Base-by-base conservation (phyloP, 2,113 vertebrate genomes). In the Scophthalmus maximus region DNA sequence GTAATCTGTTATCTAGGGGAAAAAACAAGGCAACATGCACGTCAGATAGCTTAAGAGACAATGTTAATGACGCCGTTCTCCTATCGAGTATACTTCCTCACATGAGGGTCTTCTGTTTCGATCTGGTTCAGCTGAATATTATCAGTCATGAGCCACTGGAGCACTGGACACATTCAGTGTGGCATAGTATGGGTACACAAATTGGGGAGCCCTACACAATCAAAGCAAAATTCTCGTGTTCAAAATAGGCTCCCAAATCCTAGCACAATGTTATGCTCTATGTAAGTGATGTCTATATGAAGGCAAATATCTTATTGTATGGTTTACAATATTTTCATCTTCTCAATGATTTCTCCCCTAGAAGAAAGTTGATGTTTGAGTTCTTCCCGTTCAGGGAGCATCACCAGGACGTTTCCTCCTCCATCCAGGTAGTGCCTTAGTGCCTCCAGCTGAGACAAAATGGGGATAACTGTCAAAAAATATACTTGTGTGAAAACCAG, bases 361-460 rank as follows among this genome's bases (percentile, higher is more conserved):
- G 91, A 1, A 99, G 91, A 38, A 97, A 98, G 90, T 99, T 99
- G 76, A 99, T 97, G 66, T 99, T 94, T 95, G 57, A 92, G 91
- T 87, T 99, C 98, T 81, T 97, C 98, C 36, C 98, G 97, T 92
- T 99, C 98, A 65, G 95, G 95, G 0, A 99, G 93, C 97, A 99
- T 97, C 75, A 97, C 97, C 69, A 99, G 91, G 64, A 98, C 89
- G 76, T 94, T 93, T 26, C 98, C 98, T 72, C 96, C 97, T 73
- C 82, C 85, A 50, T 97, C 95, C 85, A 99, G 90, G 83, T 95
- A 98, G 9, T 94, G 94, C 89, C 97, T 99, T 61, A 99, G 90
- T 5, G 93, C 93, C 0, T 94, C 96, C 87, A 99, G 92, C 97
- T 99, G 78, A 51, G 84, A 72, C 2, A 61, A 2, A 81, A 60